Evolutionary conservation across 2,888 invertebrate species (phyloP).

Genomic region (Cryptocephalus moraei): DNA sequence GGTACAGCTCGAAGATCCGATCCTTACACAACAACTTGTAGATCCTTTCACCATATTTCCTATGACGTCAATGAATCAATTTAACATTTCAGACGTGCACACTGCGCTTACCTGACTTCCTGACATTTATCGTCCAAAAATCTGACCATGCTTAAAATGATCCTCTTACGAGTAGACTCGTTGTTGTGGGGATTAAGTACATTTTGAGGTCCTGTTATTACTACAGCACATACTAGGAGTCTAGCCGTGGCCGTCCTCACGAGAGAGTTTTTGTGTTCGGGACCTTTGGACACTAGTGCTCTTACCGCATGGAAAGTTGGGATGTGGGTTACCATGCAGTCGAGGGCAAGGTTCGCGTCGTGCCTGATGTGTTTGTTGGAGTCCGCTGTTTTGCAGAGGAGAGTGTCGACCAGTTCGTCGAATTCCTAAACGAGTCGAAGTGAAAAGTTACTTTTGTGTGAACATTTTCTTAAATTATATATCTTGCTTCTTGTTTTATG

Average conservation of each 20-base stretch:
- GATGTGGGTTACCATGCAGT: conserved; percentile 55
- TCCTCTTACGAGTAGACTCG: conserved; percentile 41
- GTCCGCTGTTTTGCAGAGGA: conserved; percentile 62
- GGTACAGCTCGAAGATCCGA: conserved; percentile 44
- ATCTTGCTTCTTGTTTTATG: too few species aligned
- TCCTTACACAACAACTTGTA: conserved; percentile 45
- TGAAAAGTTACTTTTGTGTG: too few species aligned
- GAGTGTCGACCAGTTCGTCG: conserved; percentile 54
- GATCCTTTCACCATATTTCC: conserved; percentile 48
- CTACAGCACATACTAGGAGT: conserved; percentile 52
- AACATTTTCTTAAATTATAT: too few species aligned
- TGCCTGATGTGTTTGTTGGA: conserved; percentile 63
- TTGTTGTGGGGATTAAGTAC: conserved; percentile 45
- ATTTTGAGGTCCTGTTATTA: conserved; percentile 50
- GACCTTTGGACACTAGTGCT: conserved; percentile 40
- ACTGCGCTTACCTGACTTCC: conserved; percentile 37
- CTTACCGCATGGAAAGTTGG: conserved; percentile 47
- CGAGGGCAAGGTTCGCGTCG: conserved; percentile 62
- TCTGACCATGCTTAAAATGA: conserved; percentile 40
- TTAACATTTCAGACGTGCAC: too few species aligned
- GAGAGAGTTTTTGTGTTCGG: conserved; percentile 53
- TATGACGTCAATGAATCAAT: conserved; percentile 7
- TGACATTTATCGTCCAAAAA: conserved; percentile 44
- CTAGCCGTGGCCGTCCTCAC: conserved; percentile 58
- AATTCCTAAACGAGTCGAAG: conserved; percentile 46